Evolutionary conservation across 2,888 invertebrate species (phyloP).

Genomic region (Hipparchia semele): DNA sequence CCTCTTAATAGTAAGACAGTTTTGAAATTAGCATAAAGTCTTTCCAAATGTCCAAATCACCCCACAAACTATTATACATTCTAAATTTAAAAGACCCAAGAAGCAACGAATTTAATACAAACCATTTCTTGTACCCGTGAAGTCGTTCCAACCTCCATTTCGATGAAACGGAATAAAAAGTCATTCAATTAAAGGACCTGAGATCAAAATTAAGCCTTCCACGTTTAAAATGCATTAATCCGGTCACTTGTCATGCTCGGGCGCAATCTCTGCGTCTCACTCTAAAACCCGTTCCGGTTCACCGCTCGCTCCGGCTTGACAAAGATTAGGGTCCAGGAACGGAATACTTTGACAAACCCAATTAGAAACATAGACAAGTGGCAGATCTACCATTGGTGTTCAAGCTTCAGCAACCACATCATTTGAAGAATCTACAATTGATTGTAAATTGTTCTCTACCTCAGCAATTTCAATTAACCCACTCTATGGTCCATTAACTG

Average conservation of each 20-base stretch:
- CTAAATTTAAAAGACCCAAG: constrained; percentile 20
- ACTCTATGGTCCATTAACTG: constrained; percentile 31
- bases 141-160: constrained; percentile 41
- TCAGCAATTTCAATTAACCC: constrained; percentile 34
- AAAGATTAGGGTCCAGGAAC: constrained; percentile 61
- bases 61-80: not conserved
- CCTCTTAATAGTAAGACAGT: no score
- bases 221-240: constrained; percentile 82
- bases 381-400: constrained; percentile 59
- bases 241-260: constrained; percentile 78
- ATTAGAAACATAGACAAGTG: constrained; percentile 47
- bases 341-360: constrained; percentile 45
- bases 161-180: constrained; percentile 57
- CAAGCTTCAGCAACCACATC: constrained; percentile 42
- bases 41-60: not conserved
- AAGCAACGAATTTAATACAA: constrained; percentile 36
- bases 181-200: constrained; percentile 73
- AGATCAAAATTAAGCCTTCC: constrained; percentile 81
- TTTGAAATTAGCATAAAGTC: constrained; percentile 10
- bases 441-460: constrained; percentile 25
- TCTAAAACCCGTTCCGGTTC: constrained; percentile 75
- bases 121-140: constrained; percentile 38
- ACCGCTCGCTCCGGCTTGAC: constrained; percentile 61
- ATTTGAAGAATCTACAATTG: constrained; percentile 10
- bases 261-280: constrained; percentile 62